A percentile compares a stretch with the other conserved stretches of the same genome.
Conservation (phyloP, 1,140 invertebrate genomes). For the Colletes latitarsis region DNA sequence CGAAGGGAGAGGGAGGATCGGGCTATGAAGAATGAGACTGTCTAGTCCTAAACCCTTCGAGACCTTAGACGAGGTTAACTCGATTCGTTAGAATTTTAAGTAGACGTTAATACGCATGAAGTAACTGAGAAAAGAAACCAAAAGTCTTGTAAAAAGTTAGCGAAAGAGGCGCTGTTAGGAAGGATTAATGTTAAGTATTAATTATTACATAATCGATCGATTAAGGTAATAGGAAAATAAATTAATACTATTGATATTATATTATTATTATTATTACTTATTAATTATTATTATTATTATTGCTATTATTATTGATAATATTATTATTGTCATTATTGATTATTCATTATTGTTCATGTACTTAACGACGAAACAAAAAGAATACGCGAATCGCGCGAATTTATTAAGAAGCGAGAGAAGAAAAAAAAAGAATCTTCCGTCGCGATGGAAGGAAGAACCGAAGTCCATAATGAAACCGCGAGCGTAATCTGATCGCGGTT, state of each 20-base stretch:
- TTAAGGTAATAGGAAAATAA: slow-evolving; percentile 68
- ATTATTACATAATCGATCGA: slow-evolving; percentile 65
- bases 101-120: slow-evolving; percentile 47
- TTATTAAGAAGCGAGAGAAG: slow-evolving; percentile 26
- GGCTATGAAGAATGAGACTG: slow-evolving; percentile 73
- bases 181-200: slow-evolving; percentile 69
- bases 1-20: slow-evolving; percentile 51
- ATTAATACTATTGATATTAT: slow-evolving; percentile 69
- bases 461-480: neutral
- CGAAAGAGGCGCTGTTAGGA: slow-evolving; percentile 35
- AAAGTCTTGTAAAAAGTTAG: slow-evolving; percentile 63
- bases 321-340: slow-evolving; percentile 70
- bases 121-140: slow-evolving; percentile 44
- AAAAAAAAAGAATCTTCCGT: slow-evolving; percentile 13
- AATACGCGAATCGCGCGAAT: slow-evolving; percentile 34
- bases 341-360: slow-evolving; percentile 62
- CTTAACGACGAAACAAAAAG: slow-evolving; percentile 50
- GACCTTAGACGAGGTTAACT: slow-evolving; percentile 64
- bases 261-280: slow-evolving; percentile 59
- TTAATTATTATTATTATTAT: slow-evolving; percentile 58
- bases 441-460: neutral
- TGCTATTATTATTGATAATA: slow-evolving; percentile 68
- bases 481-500: slow-evolving; percentile 18
- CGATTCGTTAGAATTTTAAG: slow-evolving; percentile 63
- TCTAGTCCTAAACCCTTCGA: slow-evolving; percentile 79